Conservation (phyloP, 2,888 invertebrate species). For the Ectropis crepuscularia region DNA sequence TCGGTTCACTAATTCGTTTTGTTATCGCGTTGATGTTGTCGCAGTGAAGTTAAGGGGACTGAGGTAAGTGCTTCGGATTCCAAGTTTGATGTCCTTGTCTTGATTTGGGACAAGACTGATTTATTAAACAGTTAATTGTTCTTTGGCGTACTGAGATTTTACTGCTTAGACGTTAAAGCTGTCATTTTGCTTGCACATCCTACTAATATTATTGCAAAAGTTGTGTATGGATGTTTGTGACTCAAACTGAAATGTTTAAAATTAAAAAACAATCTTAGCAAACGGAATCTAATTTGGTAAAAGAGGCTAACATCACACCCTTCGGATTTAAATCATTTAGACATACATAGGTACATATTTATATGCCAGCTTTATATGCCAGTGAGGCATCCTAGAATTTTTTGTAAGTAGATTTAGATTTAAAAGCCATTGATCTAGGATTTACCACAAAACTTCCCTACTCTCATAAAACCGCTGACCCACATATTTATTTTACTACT, state of each 20-base stretch:
- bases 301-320: too few relatives aligned
- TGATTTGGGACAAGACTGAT: background rate
- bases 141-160: background rate
- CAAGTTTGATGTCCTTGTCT: conserved; percentile 6
- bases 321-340: too few relatives aligned
- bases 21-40: conserved; percentile 40
- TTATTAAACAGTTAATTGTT: background rate
- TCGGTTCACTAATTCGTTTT: conserved; percentile 33
- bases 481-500: background rate
- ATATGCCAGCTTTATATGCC: too few relatives aligned
- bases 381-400: background rate
- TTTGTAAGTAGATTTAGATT: conserved; percentile 2
- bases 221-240: too few relatives aligned
- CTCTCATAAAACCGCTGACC: background rate
- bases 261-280: too few relatives aligned
- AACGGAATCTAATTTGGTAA: too few relatives aligned
- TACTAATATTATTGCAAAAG: too few relatives aligned
- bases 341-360: too few relatives aligned
- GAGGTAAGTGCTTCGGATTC: conserved; percentile 10
- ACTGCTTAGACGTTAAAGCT: background rate
- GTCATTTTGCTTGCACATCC: too few relatives aligned
- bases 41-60: background rate
- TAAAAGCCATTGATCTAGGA: background rate
- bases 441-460: background rate
- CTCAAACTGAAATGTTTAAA: too few relatives aligned